A percentile compares a stretch with the other conserved stretches of the same genome.
Evolutionary conservation across 2,888 invertebrate species (phyloP).

Genomic region (Dolichopus griseipennis): DNA sequence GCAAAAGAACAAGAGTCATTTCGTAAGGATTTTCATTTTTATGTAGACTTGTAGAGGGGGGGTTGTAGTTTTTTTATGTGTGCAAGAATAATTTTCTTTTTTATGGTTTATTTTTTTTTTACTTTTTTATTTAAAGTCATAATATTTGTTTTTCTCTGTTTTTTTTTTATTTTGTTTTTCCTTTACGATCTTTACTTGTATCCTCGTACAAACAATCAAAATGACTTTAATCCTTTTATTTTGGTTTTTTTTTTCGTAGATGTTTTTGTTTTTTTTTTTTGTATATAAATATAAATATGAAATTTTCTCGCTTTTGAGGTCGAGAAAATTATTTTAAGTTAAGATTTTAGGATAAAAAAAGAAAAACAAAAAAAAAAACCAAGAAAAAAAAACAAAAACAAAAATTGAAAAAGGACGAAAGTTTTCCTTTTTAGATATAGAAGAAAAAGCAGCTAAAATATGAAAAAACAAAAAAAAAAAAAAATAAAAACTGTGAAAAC

Average conservation of each 20-base stretch:
- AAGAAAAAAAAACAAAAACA: too few relatives aligned
- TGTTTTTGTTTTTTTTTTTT: neutral
- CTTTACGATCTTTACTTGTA: too few relatives aligned
- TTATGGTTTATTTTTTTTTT: neutral
- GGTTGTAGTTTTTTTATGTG: conserved; percentile 6
- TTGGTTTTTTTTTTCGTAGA: too few relatives aligned
- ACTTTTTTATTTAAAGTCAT: neutral
- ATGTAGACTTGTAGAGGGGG: too few relatives aligned
- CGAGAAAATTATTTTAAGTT: neutral
- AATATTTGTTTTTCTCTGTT: neutral
- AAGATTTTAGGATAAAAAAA: neutral
- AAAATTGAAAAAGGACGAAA: too few relatives aligned
- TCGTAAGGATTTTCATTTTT: neutral
- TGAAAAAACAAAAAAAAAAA: too few relatives aligned
- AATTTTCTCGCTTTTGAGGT: neutral
- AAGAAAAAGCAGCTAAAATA: too few relatives aligned
- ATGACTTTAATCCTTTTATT: too few relatives aligned
- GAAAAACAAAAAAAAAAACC: too few relatives aligned
- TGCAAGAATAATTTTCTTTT: neutral
- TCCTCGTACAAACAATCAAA: too few relatives aligned
- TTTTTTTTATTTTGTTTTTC: neutral
- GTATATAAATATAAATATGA: too few relatives aligned
- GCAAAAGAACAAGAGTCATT: conserved; percentile 6
- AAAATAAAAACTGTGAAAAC: neutral
- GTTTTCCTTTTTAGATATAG: too few relatives aligned